Evolutionary conservation across 2,888 invertebrate species (phyloP).

Genomic region (Physocephala rufipes): DNA sequence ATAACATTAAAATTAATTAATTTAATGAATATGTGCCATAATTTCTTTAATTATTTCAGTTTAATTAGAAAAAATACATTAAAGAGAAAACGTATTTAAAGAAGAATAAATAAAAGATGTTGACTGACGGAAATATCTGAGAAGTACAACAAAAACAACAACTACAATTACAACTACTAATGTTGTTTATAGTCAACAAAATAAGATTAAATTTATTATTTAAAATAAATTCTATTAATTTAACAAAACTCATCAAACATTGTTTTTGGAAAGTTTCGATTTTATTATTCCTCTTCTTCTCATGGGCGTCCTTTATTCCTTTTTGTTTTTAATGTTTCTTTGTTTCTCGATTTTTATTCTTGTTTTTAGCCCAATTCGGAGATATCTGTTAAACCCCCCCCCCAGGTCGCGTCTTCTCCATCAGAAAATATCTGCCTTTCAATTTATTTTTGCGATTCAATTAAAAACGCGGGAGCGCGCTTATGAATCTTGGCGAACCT

Average conservation of each 20-base stretch:
- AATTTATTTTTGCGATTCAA: constrained; percentile 58
- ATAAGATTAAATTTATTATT: too few species aligned
- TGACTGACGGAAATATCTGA: neutral
- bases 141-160: neutral
- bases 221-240: too few species aligned
- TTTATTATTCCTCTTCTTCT: too few species aligned
- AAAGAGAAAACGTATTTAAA: neutral
- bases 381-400: too few species aligned
- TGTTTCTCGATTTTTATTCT: neutral
- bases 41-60: too few species aligned
- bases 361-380: too few species aligned
- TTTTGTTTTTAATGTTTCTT: constrained; percentile 9
- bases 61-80: neutral
- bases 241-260: too few species aligned
- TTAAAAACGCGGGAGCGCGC: constrained; percentile 63
- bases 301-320: too few species aligned
- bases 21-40: neutral
- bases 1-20: neutral
- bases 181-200: neutral
- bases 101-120: neutral
- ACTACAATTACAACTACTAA: too few species aligned
- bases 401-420: too few species aligned
- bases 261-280: too few species aligned
- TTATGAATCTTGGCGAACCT: constrained; percentile 43
- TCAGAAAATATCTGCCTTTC: neutral